Conservation (phyloP, 2,797 vertebrate genomes). For the Falco cherrug region DNA sequence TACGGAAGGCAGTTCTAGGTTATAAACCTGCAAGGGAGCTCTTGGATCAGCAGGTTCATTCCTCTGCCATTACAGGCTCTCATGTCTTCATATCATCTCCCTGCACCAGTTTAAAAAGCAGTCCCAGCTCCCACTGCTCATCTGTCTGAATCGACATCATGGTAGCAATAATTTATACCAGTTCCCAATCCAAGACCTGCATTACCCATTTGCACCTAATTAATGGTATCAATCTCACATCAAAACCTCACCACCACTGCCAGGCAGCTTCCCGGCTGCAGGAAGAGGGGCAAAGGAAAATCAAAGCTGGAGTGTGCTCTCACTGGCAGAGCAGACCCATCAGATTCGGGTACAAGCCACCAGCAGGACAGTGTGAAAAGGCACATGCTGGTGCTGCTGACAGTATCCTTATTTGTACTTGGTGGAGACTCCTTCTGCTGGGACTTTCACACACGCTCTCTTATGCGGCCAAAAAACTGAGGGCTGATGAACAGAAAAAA, state of each 20-base stretch:
- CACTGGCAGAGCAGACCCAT: background rate
- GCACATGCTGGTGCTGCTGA: conserved; percentile 15
- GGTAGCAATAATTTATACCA: conserved; percentile 7
- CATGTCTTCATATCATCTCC: background rate
- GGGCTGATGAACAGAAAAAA: background rate
- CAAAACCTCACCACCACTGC: background rate
- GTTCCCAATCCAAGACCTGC: background rate
- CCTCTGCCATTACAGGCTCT: background rate
- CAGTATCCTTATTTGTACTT: conserved; percentile 15
- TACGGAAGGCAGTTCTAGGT: background rate
- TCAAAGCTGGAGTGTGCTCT: background rate
- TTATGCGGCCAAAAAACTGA: conserved; percentile 18
- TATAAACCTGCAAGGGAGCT: background rate
- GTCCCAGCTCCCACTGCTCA: background rate
- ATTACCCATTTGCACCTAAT: background rate
- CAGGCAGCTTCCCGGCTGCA: background rate
- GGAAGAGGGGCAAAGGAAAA: background rate
- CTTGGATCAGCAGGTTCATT: background rate
- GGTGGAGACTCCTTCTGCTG: background rate
- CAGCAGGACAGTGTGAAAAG: conserved; percentile 13
- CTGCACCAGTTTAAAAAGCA: background rate
- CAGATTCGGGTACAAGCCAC: background rate
- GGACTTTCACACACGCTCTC: conserved; percentile 19
- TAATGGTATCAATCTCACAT: background rate
- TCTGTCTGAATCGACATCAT: background rate